phyloP scores from a whole-genome alignment of 2,113 vertebrate genomes.

The Ibidorhyncha struthersii region DNA sequence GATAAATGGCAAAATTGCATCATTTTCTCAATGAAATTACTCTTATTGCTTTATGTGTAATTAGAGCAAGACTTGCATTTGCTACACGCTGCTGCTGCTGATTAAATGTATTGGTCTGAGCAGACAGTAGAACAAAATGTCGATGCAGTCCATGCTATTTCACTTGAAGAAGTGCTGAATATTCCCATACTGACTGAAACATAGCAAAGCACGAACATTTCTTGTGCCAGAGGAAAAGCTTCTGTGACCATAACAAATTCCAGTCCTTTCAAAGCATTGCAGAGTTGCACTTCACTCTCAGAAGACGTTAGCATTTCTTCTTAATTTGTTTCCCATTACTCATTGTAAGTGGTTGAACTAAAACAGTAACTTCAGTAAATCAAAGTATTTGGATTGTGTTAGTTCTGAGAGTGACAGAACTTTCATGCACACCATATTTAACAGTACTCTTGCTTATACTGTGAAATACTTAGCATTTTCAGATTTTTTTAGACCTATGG shows the following conservation, averaged over 20 bases:
- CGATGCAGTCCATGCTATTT: neutral
- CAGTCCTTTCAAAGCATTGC: neutral
- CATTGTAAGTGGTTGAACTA: neutral
- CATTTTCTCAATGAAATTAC: neutral
- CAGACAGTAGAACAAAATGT: neutral
- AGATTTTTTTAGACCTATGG: neutral
- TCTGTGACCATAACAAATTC: neutral
- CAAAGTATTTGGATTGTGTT: neutral
- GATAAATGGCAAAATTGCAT: neutral
- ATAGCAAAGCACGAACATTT: neutral
- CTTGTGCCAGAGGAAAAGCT: neutral
- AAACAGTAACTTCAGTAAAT: neutral
- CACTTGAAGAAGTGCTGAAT: neutral
- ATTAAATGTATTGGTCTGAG: neutral
- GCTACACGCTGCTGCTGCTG: neutral
- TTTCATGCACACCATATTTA: neutral
- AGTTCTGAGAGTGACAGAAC: neutral
- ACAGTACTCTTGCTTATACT: neutral
- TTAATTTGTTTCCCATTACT: neutral
- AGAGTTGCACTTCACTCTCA: neutral
- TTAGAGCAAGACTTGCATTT: neutral
- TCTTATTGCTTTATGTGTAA: neutral
- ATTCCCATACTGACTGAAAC: neutral
- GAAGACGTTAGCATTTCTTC: neutral
- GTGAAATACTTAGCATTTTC: neutral